Conservation (phyloP, 1,140 invertebrate species). For the Aphaenogaster rudis region DNA sequence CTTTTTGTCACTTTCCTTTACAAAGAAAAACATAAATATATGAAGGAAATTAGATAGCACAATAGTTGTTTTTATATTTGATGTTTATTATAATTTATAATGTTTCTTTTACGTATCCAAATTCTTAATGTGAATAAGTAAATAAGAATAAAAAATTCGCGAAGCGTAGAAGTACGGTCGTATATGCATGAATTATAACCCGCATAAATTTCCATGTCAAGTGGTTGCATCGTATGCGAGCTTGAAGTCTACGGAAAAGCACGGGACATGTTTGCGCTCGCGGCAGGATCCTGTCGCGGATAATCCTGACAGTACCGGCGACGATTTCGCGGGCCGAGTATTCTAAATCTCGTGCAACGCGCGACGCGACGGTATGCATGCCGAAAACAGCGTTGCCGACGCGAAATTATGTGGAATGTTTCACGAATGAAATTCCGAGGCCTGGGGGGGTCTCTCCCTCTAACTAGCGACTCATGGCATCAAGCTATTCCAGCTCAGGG, state of each 20-base stretch:
- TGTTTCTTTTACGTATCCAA: background rate
- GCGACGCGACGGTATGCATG: constrained; percentile 16
- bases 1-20: background rate
- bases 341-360: constrained; percentile 31
- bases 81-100: background rate
- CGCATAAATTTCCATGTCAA: constrained; percentile 52
- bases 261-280: background rate
- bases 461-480: constrained; percentile 13
- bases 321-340: constrained; percentile 30
- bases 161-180: background rate
- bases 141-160: constrained; percentile 2
- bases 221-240: background rate
- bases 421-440: constrained; percentile 45
- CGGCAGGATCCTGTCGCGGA: background rate
- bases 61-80: background rate
- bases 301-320: constrained; percentile 37
- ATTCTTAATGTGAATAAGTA: background rate
- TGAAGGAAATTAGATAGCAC: background rate
- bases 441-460: constrained; percentile 5
- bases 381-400: constrained; percentile 35
- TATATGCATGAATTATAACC: constrained; percentile 58
- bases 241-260: background rate
- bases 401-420: constrained; percentile 50
- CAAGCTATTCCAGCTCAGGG: constrained; percentile 35
- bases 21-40: background rate